These are phyloP conservation scores for Notarius lentiginosus DNA, from an alignment of 2,113 vertebrate genomes.

Conservation along the genomic window DNA sequence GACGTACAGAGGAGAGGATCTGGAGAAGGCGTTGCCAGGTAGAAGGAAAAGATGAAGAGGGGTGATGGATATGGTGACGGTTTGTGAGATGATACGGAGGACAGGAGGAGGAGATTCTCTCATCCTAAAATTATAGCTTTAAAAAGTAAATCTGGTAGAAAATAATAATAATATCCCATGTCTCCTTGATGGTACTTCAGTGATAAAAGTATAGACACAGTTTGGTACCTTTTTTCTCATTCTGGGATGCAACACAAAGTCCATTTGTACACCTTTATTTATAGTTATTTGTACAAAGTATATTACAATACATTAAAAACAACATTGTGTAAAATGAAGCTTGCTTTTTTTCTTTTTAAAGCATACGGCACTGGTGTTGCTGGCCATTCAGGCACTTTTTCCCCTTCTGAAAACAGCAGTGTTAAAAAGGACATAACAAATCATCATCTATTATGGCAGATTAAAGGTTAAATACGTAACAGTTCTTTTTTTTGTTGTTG, in stretches of 20 bases:
- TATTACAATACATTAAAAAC: constrained; percentile 53
- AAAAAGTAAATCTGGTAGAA: too few species aligned
- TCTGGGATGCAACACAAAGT: not conserved
- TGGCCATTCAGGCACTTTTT: not conserved
- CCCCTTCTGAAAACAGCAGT: not conserved
- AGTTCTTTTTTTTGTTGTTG: constrained; percentile 18
- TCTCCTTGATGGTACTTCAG: not conserved
- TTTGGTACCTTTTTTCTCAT: not conserved
- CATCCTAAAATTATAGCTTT: too few species aligned
- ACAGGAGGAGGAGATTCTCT: too few species aligned
- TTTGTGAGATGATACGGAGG: too few species aligned
- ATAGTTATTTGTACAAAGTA: constrained; percentile 52
- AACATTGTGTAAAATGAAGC: constrained; percentile 34
- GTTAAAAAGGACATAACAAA: constrained; percentile 23
- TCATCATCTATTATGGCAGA: not conserved
- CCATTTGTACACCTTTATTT: constrained; percentile 48
- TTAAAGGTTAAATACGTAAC: constrained; percentile 38
- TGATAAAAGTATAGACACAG: not conserved
- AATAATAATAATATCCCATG: too few species aligned
- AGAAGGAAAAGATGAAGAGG: too few species aligned
- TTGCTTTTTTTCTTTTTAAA: not conserved
- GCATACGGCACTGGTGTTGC: constrained; percentile 27
- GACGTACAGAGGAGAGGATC: too few species aligned
- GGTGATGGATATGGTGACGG: too few species aligned
- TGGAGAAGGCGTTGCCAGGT: too few species aligned